Conservation (phyloP, 1,140 invertebrate species). For the Stenopsyche tienmushanensis region DNA sequence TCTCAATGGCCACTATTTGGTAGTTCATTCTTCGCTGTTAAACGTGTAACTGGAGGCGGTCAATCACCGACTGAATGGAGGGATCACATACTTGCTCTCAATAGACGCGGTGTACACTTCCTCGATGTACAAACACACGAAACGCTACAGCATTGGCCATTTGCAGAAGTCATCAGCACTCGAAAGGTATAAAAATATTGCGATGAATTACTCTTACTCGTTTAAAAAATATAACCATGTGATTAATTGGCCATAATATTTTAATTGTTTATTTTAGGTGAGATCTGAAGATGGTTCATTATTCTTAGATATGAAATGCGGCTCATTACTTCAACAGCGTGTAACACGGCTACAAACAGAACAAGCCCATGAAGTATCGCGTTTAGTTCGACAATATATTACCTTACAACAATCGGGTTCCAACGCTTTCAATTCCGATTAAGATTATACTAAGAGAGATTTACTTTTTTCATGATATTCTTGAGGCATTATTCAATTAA, state of each 20-base stretch:
- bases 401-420: slow-evolving; percentile 54
- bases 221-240: too few species aligned
- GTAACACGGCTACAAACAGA: slow-evolving; percentile 95
- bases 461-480: neutral
- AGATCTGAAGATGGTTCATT: slow-evolving; percentile 88
- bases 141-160: slow-evolving; percentile 87
- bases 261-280: slow-evolving; percentile 56
- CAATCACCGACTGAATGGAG: slow-evolving; percentile 67
- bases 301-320: slow-evolving; percentile 96
- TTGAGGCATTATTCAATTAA: slow-evolving; percentile 15
- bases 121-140: slow-evolving; percentile 90
- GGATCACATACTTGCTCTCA: slow-evolving; percentile 89
- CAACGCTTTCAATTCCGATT: slow-evolving; percentile 35
- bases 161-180: slow-evolving; percentile 94
- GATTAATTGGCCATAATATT: too few species aligned
- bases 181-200: slow-evolving; percentile 69
- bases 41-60: slow-evolving; percentile 63
- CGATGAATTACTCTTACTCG: neutral
- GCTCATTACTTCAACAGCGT: slow-evolving; percentile 92
- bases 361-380: slow-evolving; percentile 93
- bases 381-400: slow-evolving; percentile 95
- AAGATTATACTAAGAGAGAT: slow-evolving; percentile 3
- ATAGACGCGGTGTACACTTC: slow-evolving; percentile 91
- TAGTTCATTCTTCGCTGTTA: slow-evolving; percentile 96
- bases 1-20: slow-evolving; percentile 96